A percentile compares a stretch with the other conserved stretches of the same genome.
Evolutionary conservation across 2,888 invertebrate species (phyloP).

Genomic region (Cheilosia variabilis): DNA sequence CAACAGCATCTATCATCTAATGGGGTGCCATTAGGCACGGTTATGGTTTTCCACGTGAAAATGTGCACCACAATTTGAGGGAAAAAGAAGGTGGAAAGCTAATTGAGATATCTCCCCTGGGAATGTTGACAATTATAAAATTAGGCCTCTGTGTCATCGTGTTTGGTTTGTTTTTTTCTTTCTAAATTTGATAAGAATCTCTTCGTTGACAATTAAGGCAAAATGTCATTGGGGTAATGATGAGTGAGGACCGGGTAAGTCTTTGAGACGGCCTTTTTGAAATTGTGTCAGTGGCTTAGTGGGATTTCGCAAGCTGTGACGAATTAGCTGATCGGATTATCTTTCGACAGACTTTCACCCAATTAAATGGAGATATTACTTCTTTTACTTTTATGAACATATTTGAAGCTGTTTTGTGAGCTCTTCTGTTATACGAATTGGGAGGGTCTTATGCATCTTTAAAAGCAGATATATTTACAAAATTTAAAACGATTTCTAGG

Average conservation of each 20-base stretch:
- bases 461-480: no score
- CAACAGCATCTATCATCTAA: constrained; percentile 14
- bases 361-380: not conserved
- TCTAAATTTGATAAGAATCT: constrained; percentile 6
- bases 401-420: no score
- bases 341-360: not conserved
- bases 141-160: constrained; percentile 46
- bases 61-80: not conserved
- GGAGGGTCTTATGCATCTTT: no score
- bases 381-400: no score
- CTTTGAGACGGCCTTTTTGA: not conserved
- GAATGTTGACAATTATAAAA: constrained; percentile 54
- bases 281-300: constrained; percentile 24
- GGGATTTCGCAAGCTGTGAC: constrained; percentile 6
- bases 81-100: not conserved
- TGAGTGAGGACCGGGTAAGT: constrained; percentile 34
- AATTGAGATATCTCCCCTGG: not conserved
- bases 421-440: no score
- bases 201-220: constrained; percentile 26
- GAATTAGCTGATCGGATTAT: not conserved
- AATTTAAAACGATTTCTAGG: no score
- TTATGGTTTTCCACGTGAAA: constrained; percentile 14
- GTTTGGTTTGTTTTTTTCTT: not conserved
- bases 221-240: constrained; percentile 6
- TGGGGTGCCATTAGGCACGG: constrained; percentile 57